Evolutionary conservation across 2,888 invertebrate genomes (phyloP), one percentile per base, ranked within the genome.

Genomic region (Drosophila anomelani): DNA sequence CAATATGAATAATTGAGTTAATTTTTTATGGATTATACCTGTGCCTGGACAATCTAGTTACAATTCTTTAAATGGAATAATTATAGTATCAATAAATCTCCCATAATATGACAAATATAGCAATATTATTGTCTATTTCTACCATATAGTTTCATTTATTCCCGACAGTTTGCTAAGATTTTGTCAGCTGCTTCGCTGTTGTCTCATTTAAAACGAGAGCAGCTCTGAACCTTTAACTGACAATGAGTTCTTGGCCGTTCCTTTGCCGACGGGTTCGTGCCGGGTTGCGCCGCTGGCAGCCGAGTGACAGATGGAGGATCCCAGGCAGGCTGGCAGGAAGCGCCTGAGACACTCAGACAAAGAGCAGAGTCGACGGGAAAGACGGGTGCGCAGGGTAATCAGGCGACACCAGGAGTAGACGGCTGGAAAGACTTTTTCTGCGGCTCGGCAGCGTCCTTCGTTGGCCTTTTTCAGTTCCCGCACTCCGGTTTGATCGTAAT

Each of bases 251-350:
- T 62, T 76, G 67, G 66, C 64, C 66, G 49, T 36, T 64, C n/a
- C 61, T 60, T 49, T 74, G 76, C 64, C 61, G 64, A 43, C 54
- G 71, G 60, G 59, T 55, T 23, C 74, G 59, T 62, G 70, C 76
- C 69, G 58, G 64, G 73, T 46, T 73, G 51, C 60, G 66, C 69
- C 72, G 47, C 71, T 82, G 87, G 81, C 78, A 85, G 80, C 80
- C 78, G 72, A 84, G 71, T 86, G 86, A 81, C 84, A 83, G 84
- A 86, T 81, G 81, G 83, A 80, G 80, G 84, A 76, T 84, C 73
- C 81, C 79, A 56, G 72, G 72, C 66, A 64, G 39, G 54, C 64
- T 53, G 68, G 57, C 79, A 81, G 81, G 81, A 81, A 79, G 69
- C 81, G 70, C 54, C 72, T 43, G 71, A 72, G 64, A 73, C 51